A percentile compares a stretch with the other conserved stretches of the same genome.
These are phyloP conservation scores for Mercenaria mercenaria DNA, from an alignment of 1,140 invertebrate genomes.

Conservation along the genomic window DNA sequence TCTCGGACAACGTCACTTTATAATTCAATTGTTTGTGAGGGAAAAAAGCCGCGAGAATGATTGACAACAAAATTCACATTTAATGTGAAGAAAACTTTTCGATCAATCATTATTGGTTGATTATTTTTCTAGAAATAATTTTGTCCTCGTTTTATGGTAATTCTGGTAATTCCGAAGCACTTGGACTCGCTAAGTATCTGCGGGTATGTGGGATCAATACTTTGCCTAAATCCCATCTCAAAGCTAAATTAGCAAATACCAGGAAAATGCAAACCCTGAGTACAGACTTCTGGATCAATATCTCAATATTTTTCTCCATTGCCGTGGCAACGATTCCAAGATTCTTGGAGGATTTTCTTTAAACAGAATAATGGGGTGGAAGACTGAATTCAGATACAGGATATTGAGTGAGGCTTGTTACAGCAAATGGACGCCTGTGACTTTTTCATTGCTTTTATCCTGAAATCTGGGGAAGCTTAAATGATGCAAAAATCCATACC, in stretches of 20 bases:
- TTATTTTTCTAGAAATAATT: slow-evolving; percentile 22
- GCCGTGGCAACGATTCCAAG: slow-evolving; percentile 38
- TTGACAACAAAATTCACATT: too few relatives aligned
- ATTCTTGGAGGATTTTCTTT: slow-evolving; percentile 18
- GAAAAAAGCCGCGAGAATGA: too few relatives aligned
- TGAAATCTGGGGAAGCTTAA: slow-evolving; percentile 15
- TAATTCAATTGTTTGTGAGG: too few relatives aligned
- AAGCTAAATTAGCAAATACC: slow-evolving; percentile 40
- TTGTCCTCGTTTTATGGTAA: neutral
- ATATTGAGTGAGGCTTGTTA: slow-evolving; percentile 10
- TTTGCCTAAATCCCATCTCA: slow-evolving; percentile 35
- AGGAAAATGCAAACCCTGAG: neutral
- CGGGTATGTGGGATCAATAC: slow-evolving; percentile 35
- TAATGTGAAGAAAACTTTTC: too few relatives aligned
- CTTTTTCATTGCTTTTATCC: slow-evolving; percentile 9
- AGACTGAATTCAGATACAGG: neutral
- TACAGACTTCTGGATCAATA: slow-evolving; percentile 45
- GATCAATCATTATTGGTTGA: neutral
- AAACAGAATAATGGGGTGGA: slow-evolving; percentile 51
- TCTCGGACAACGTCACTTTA: too few relatives aligned
- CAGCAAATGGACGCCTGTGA: neutral
- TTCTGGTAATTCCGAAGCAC: neutral
- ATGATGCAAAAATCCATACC: slow-evolving; percentile 25
- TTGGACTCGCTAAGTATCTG: slow-evolving; percentile 31
- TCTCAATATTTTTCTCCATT: slow-evolving; percentile 39